Conservation (phyloP, 35 echinoderm and acorn worm species). For the Ptychodera flava region DNA sequence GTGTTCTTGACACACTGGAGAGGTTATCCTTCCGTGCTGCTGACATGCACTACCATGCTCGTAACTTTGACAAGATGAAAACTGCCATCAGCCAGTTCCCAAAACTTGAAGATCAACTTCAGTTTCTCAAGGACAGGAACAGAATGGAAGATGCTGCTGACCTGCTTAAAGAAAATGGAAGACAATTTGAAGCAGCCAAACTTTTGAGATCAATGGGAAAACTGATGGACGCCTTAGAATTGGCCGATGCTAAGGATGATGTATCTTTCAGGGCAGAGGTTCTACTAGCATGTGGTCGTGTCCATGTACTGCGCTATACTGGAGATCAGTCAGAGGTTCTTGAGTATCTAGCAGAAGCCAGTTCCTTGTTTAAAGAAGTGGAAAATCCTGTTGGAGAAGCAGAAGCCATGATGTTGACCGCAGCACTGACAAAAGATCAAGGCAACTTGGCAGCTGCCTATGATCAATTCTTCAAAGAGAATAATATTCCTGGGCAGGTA, state of each 20-base stretch:
- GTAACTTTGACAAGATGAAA: neutral
- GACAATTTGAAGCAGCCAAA: slow-evolving; percentile 27
- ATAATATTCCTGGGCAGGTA: neutral
- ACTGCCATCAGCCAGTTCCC: neutral
- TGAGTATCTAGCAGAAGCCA: neutral
- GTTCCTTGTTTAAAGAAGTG: neutral
- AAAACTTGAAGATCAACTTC: neutral
- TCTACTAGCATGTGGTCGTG: slow-evolving; percentile 4
- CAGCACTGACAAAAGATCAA: neutral
- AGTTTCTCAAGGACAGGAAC: neutral
- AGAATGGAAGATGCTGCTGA: slow-evolving; percentile 17
- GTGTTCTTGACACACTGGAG: neutral
- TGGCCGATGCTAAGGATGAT: neutral
- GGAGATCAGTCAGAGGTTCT: neutral
- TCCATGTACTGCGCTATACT: neutral
- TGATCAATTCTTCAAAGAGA: neutral
- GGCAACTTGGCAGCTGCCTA: neutral
- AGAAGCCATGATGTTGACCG: neutral
- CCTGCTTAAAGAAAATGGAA: slow-evolving; percentile 25
- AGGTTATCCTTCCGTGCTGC: neutral
- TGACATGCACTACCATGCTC: neutral
- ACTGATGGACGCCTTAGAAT: neutral
- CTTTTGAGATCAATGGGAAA: slow-evolving; percentile 29
- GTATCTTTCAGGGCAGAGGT: slow-evolving; percentile 34
- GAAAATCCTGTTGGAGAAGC: neutral